Evolutionary conservation across 30 jellyfish, hydroid and myxozoan species (phyloP), one percentile per base, ranked within the genome.

Genomic region (Hydra vulgaris): DNA sequence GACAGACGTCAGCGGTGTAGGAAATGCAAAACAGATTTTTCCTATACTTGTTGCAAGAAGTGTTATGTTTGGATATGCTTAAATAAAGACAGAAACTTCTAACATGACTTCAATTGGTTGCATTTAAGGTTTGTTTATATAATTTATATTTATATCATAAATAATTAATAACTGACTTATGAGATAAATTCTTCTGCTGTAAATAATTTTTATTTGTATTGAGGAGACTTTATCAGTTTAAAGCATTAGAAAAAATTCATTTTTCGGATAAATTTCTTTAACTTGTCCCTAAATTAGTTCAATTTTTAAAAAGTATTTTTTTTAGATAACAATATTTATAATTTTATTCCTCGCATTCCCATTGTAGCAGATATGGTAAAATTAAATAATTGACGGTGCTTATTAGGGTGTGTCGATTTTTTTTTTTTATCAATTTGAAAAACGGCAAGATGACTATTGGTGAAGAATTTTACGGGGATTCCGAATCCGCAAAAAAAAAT

Each of bases 61-160:
- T 21, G 82, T 74, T 20, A 74, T 24, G 25, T 74, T 19, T 74
- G 82, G 82, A 1, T 74, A 21, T 74, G 82, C 56, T 74, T 74
- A 74, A 74, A 74, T 69, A 74, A 74, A 40, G 82, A 74, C 71
- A 74, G 82, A 74, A 74, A 74, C 73, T 74, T 75, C 25, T 74
- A 25, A 1, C 21, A 74, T 25, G 56, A 24, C 21, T 19, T 7
- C 25, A 75, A 74, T 74, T 40, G 24, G 0, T 16, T 8, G 27
- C 21, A 71, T 18, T 17, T 12, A 17, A 20, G 7, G 21, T 40
- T 40, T 40, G 61, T 40, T 40, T 40, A n/a, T n/a, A n/a, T n/a
- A n/a, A n/a, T n/a, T n/a, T n/a, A 40, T 40, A 40, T 40, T 40
- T 40, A 40, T 40, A 40, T 5, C 12, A 40, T 40, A 40, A 40